These are phyloP conservation scores for Ethmia dodecea DNA, from an alignment of 2,888 invertebrate genomes.

Conservation along the genomic window DNA sequence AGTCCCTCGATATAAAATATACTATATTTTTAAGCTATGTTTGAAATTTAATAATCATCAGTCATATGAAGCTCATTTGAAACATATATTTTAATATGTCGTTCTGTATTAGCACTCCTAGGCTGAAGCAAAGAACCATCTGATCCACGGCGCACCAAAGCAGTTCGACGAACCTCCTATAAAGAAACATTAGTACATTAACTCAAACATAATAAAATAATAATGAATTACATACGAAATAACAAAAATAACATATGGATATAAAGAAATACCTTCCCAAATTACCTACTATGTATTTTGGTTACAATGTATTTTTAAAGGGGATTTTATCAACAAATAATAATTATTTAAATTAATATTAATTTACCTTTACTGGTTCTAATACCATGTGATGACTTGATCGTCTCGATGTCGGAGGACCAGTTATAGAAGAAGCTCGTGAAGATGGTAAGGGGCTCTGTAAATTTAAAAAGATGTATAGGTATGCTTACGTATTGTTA, in stretches of 20 bases:
- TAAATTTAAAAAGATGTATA: neutral
- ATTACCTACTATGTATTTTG: too few relatives aligned
- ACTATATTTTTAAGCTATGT: too few relatives aligned
- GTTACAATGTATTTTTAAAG: neutral
- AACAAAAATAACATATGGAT: too few relatives aligned
- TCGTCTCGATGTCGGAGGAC: conserved; percentile 61
- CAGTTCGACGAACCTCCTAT: conserved; percentile 57
- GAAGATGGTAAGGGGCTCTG: conserved; percentile 61
- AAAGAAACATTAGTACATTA: conserved; percentile 22
- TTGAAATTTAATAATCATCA: conserved; percentile 10
- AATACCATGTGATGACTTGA: conserved; percentile 63
- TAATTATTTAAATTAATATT: neutral
- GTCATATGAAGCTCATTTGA: conserved; percentile 37
- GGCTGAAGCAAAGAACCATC: conserved; percentile 62
- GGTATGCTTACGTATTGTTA: too few relatives aligned
- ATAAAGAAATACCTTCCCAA: too few relatives aligned
- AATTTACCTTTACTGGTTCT: conserved; percentile 54
- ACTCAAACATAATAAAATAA: too few relatives aligned
- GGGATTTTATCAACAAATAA: neutral
- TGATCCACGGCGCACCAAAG: conserved; percentile 60
- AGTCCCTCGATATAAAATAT: too few relatives aligned
- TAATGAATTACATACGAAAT: too few relatives aligned
- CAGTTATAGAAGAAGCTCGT: conserved; percentile 59
- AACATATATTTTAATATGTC: conserved; percentile 64
- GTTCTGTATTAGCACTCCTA: conserved; percentile 38